A percentile compares a stretch with the other conserved stretches of the same genome.
These are phyloP conservation scores for Homarus americanus DNA, from an alignment of 1,140 invertebrate genomes.

Conservation along the genomic window DNA sequence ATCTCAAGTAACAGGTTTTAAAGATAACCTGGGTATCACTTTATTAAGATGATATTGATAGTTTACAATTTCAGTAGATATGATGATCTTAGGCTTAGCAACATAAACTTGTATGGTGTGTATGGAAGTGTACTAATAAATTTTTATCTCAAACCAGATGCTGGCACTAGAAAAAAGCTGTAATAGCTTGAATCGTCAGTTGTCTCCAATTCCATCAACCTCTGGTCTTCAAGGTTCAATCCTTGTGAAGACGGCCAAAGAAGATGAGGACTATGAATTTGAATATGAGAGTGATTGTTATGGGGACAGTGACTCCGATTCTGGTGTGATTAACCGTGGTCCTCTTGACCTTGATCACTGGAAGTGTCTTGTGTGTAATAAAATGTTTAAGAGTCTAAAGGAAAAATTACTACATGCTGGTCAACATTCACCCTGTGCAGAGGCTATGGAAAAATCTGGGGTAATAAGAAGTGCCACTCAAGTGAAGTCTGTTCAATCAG, in stretches of 20 bases:
- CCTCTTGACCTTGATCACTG: constrained; percentile 71
- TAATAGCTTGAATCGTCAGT: constrained; percentile 36
- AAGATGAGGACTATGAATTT: constrained; percentile 73
- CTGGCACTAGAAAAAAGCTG: constrained; percentile 4
- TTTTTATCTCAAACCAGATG: constrained; percentile 19
- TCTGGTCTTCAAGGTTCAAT: constrained; percentile 51
- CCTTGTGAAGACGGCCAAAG: constrained; percentile 31
- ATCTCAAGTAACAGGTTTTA: too few relatives aligned
- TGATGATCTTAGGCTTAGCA: too few relatives aligned
- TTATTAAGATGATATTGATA: too few relatives aligned
- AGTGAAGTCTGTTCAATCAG: constrained; percentile 16
- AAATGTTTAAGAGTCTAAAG: constrained; percentile 83
- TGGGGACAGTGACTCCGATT: constrained; percentile 71
- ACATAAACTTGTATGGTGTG: too few relatives aligned
- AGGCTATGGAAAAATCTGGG: constrained; percentile 62
- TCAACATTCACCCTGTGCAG: constrained; percentile 73
- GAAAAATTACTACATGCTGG: constrained; percentile 78
- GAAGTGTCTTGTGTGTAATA: constrained; percentile 79
- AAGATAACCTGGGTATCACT: too few relatives aligned
- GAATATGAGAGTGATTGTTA: constrained; percentile 74
- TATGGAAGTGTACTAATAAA: neutral
- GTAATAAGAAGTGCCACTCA: constrained; percentile 49
- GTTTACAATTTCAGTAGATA: too few relatives aligned
- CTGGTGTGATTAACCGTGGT: constrained; percentile 41
- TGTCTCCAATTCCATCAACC: constrained; percentile 47